These are phyloP conservation scores for Drosophila macrospina DNA, from an alignment of 2,888 invertebrate genomes.

Conservation along the genomic window DNA sequence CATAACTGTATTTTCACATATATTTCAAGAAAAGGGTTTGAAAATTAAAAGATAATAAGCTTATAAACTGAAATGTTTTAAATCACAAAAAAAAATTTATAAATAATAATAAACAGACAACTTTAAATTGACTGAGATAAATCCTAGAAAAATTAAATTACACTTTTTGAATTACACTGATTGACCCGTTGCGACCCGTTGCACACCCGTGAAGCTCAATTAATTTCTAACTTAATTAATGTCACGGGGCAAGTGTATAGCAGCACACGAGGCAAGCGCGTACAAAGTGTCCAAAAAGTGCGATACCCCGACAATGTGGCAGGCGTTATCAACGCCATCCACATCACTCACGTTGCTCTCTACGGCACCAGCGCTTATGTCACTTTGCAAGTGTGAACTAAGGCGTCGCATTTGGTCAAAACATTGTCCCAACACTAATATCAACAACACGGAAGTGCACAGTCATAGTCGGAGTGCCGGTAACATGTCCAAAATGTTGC, in stretches of 20 bases:
- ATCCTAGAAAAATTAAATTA: constrained; percentile 10
- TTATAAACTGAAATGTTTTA: no score
- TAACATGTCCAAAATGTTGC: constrained; percentile 63
- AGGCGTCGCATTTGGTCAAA: constrained; percentile 51
- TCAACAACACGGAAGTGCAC: constrained; percentile 73
- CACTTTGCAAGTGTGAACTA: constrained; percentile 47
- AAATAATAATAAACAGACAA: constrained; percentile 3
- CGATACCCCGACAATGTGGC: constrained; percentile 65
- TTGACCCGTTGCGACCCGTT: constrained; percentile 39
- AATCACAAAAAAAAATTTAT: no score
- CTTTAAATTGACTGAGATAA: constrained; percentile 2
- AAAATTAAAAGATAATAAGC: no score
- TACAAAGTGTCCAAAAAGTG: constrained; percentile 52
- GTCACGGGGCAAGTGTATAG: constrained; percentile 68
- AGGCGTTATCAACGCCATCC: constrained; percentile 66
- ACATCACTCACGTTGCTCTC: constrained; percentile 59
- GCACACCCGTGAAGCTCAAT: constrained; percentile 48
- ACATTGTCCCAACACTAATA: constrained; percentile 46
- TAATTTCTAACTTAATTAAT: constrained; percentile 83
- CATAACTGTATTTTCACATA: neutral
- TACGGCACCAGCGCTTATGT: constrained; percentile 30
- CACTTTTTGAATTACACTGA: constrained; percentile 29
- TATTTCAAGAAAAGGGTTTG: no score
- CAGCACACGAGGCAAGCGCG: constrained; percentile 35
- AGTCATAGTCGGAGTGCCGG: constrained; percentile 42